Evolutionary conservation across 2,113 vertebrate species (phyloP).

Genomic region (Puma concolor): DNA sequence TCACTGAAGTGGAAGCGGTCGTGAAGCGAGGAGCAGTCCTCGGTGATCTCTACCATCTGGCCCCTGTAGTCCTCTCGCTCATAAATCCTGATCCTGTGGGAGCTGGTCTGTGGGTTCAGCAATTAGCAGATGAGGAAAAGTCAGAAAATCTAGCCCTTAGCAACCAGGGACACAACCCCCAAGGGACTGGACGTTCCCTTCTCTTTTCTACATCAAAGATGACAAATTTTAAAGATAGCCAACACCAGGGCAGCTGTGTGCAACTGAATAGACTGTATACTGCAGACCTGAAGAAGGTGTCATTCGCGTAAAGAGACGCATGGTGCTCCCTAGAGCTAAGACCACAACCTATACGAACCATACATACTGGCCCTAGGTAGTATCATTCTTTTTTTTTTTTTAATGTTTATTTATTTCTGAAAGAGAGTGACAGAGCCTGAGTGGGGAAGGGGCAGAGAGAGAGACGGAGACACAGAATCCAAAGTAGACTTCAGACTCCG

Average conservation of each 20-base stretch:
- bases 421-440: too few species aligned
- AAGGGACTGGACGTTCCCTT: background rate
- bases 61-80: slow-evolving; percentile 85
- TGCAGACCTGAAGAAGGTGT: background rate
- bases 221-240: background rate
- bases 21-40: slow-evolving; percentile 86
- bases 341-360: background rate
- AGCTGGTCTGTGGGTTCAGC: slow-evolving; percentile 37
- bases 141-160: background rate
- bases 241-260: background rate
- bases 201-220: background rate
- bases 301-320: background rate
- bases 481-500: too few species aligned
- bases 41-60: slow-evolving; percentile 84
- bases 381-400: background rate
- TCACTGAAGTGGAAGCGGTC: slow-evolving; percentile 80
- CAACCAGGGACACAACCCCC: background rate
- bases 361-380: background rate
- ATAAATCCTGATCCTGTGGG: slow-evolving; percentile 83
- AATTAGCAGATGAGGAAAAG: background rate
- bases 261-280: background rate
- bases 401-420: too few species aligned
- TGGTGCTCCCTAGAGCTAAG: background rate
- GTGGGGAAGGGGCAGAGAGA: too few species aligned
- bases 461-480: too few species aligned